Percentiles rank a stretch among this genome's conserved stretches.
These are phyloP conservation scores for Sebastolobus altivelis DNA, from an alignment of 2,797 vertebrate genomes.

Conservation along the genomic window DNA sequence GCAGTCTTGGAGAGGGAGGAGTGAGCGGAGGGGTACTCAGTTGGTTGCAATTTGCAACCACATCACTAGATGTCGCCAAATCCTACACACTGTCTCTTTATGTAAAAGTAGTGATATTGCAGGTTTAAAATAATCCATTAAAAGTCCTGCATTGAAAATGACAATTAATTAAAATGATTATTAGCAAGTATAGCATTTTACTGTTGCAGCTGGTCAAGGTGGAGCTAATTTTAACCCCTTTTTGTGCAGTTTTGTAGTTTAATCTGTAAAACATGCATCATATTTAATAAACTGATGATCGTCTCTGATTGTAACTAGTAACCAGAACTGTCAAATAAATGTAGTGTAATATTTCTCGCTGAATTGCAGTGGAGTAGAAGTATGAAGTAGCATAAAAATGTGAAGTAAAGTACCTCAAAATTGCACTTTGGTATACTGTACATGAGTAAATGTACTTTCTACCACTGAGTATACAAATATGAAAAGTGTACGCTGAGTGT, in stretches of 20 bases:
- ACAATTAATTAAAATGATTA: no score
- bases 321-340: neutral
- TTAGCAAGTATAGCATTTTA: no score
- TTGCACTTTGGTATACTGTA: neutral
- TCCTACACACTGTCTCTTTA: no score
- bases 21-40: fast-evolving
- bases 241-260: neutral
- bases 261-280: neutral
- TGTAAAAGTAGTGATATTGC: neutral
- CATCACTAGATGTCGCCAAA: no score
- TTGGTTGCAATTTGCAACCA: no score
- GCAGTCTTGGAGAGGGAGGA: no score
- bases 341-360: neutral
- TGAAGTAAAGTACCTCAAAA: neutral
- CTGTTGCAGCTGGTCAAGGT: no score
- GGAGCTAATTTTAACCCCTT: neutral
- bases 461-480: neutral
- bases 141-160: neutral
- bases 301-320: neutral
- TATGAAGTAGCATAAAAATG: neutral
- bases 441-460: neutral
- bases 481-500: neutral
- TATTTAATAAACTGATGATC: neutral
- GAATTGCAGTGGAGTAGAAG: neutral
- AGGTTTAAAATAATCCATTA: neutral